Evolutionary conservation across 2,888 invertebrate genomes (phyloP).

Genomic region (Chalcosyrphus nemorum): DNA sequence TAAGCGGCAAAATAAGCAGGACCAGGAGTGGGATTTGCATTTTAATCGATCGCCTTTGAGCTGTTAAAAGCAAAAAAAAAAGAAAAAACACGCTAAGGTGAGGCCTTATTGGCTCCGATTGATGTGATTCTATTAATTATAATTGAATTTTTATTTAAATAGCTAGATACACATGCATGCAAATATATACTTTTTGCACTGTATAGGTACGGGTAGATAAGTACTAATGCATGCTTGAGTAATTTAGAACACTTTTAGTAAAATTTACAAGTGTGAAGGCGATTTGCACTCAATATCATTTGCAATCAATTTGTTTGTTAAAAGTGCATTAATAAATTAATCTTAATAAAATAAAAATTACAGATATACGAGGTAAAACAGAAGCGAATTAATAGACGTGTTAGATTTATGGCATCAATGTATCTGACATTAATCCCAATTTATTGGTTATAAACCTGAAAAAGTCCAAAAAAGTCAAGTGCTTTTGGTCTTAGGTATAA

Average conservation of each 20-base stretch:
- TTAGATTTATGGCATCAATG: conserved; percentile 25
- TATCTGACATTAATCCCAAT: neutral
- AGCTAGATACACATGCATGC: neutral
- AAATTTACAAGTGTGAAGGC: conserved; percentile 6
- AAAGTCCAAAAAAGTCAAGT: neutral
- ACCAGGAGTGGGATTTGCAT: conserved; percentile 42
- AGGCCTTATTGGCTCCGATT: conserved; percentile 60
- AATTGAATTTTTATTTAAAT: conserved; percentile 28
- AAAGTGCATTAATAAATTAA: conserved; percentile 16
- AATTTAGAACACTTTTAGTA: conserved; percentile 2
- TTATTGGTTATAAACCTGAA: neutral
- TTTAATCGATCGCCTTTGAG: conserved; percentile 52
- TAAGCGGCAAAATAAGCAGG: conserved; percentile 19
- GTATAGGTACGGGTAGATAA: neutral
- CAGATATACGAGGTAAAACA: neutral
- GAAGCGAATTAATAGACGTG: conserved; percentile 1
- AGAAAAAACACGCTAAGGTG: conserved; percentile 26
- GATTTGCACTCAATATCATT: neutral
- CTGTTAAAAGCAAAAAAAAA: conserved; percentile 38
- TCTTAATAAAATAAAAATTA: neutral
- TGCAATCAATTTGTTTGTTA: neutral
- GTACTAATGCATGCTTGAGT: conserved; percentile 13
- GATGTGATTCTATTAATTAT: conserved; percentile 55
- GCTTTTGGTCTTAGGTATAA: too few species aligned
- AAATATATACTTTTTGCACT: neutral